These are phyloP conservation scores for Sebastes vulpes DNA, from an alignment of 2,797 vertebrate genomes.

Conservation along the genomic window DNA sequence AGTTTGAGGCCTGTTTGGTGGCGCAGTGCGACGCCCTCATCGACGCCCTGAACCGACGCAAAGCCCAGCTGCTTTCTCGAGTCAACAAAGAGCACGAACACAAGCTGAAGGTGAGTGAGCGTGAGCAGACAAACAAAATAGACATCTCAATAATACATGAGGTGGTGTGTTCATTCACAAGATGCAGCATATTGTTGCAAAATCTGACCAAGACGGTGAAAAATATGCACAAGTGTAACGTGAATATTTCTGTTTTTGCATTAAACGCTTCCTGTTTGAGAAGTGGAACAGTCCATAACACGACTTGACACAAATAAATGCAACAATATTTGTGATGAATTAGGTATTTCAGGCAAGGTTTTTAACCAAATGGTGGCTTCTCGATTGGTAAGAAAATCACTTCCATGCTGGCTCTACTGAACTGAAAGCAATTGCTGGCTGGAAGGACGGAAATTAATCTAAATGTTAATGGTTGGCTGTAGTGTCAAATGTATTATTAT, in stretches of 20 bases:
- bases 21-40: conserved; percentile 99
- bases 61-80: conserved; percentile 93
- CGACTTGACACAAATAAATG: not conserved
- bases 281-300: not conserved
- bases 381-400: not conserved
- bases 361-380: not conserved
- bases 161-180: not conserved
- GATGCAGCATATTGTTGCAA: not conserved
- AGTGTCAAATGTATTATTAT: not conserved
- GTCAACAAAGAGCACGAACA: conserved; percentile 98
- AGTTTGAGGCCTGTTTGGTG: conserved; percentile 97
- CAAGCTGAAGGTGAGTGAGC: conserved; percentile 93
- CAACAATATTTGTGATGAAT: not conserved
- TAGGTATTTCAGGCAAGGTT: not conserved
- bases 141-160: not conserved
- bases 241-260: not conserved
- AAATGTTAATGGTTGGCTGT: not conserved
- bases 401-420: not conserved
- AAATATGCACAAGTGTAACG: not conserved
- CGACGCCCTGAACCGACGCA: conserved; percentile 95
- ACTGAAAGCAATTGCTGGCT: not conserved
- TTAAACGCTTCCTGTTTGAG: not conserved
- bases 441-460: not conserved
- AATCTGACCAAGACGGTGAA: not conserved
- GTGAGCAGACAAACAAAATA: not conserved